These are phyloP conservation scores for Morpho deidamia DNA, from an alignment of 2,888 invertebrate species.

Conservation along the genomic window DNA sequence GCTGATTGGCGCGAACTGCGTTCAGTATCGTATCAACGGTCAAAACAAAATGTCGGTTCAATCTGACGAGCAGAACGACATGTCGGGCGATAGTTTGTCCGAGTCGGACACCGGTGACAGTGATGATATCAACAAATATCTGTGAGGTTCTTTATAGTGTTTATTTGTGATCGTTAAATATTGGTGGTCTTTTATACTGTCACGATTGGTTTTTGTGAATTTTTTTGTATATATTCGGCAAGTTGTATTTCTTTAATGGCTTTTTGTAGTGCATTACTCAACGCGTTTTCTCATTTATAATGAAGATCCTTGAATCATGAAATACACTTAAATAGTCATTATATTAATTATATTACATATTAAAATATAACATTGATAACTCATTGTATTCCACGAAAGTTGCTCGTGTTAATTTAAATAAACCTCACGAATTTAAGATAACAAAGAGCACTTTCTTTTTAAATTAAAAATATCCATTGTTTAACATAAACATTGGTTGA, in stretches of 20 bases:
- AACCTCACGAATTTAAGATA: constrained; percentile 1
- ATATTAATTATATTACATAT: no score
- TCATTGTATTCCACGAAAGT: constrained; percentile 2
- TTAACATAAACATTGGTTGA: background rate
- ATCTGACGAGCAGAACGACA: constrained; percentile 27
- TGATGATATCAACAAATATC: constrained; percentile 18
- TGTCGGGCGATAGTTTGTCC: constrained; percentile 62
- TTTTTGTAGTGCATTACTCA: background rate
- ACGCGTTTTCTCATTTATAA: no score
- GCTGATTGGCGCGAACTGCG: constrained; percentile 31
- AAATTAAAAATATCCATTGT: constrained; percentile 6
- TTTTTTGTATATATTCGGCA: background rate
- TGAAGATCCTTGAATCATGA: no score
- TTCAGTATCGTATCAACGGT: constrained; percentile 43
- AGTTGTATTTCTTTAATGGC: background rate
- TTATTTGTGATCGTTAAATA: constrained; percentile 4
- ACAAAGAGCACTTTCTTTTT: constrained; percentile 13
- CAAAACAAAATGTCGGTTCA: constrained; percentile 21
- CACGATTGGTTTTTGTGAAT: constrained; percentile 1
- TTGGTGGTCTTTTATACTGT: constrained; percentile 1
- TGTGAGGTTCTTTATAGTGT: constrained; percentile 22
- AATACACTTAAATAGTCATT: no score
- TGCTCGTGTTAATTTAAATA: constrained; percentile 5
- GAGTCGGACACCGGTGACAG: constrained; percentile 29
- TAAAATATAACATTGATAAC: background rate